These are phyloP conservation scores for Lophius piscatorius DNA, from an alignment of 2,113 vertebrate genomes.

Conservation along the genomic window DNA sequence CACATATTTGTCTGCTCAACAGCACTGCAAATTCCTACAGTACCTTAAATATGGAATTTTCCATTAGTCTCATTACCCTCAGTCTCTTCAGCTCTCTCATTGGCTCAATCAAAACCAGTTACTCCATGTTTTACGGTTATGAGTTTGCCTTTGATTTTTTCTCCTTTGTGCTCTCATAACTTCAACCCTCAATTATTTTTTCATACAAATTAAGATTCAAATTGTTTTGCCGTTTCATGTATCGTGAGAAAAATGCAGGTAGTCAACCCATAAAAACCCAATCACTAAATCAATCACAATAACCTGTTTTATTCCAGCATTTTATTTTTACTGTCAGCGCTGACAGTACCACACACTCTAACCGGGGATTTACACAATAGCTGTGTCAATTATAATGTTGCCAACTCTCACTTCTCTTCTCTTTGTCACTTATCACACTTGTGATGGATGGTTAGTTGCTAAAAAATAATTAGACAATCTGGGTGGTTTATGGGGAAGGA, in stretches of 20 bases:
- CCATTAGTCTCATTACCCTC: constrained; percentile 14
- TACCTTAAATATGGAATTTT: constrained; percentile 9
- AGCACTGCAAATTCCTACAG: constrained; percentile 8
- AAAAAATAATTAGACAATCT: constrained; percentile 65
- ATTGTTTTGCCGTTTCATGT: constrained; percentile 32
- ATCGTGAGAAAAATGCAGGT: no score
- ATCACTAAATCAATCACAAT: constrained; percentile 59
- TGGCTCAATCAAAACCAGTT: constrained; percentile 20
- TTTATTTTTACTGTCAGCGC: constrained; percentile 56
- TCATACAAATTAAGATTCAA: constrained; percentile 16
- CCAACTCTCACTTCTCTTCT: constrained; percentile 51
- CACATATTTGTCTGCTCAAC: constrained; percentile 6
- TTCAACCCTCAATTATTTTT: constrained; percentile 25
- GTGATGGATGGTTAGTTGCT: constrained; percentile 53
- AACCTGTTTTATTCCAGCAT: constrained; percentile 42
- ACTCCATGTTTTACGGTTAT: not conserved
- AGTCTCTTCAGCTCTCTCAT: constrained; percentile 10
- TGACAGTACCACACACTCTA: constrained; percentile 54
- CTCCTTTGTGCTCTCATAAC: not conserved
- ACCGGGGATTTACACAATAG: constrained; percentile 40
- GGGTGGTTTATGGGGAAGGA: constrained; percentile 41
- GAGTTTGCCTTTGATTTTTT: not conserved
- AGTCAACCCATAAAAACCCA: constrained; percentile 10
- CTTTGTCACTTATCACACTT: constrained; percentile 53
- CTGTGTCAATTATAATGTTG: constrained; percentile 63